Evolutionary conservation across 2,113 vertebrate species (phyloP).

Genomic region (Hippocampus mohnikei): DNA sequence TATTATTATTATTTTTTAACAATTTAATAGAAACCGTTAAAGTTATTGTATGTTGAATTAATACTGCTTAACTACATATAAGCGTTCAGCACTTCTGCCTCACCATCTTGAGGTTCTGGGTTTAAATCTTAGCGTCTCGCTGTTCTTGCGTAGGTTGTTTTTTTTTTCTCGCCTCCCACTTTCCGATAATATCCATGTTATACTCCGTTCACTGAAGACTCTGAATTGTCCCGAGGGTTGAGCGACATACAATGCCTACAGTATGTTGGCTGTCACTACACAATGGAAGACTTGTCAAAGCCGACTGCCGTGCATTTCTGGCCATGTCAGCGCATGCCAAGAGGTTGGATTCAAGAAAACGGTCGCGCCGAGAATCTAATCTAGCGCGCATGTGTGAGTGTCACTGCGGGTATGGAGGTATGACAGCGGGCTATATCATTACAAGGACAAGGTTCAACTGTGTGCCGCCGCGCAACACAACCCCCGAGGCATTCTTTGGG

Average conservation of each 20-base stretch:
- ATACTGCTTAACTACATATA: too few relatives aligned
- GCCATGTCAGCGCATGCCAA: conserved; percentile 54
- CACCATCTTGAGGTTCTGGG: too few relatives aligned
- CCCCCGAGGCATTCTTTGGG: not conserved
- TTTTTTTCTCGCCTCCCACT: too few relatives aligned
- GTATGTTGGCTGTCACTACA: conserved; percentile 36
- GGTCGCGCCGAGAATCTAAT: conserved; percentile 64
- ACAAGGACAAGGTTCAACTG: conserved; percentile 1
- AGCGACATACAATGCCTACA: conserved; percentile 5
- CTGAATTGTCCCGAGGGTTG: too few relatives aligned
- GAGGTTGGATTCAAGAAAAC: conserved; percentile 49
- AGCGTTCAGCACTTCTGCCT: too few relatives aligned
- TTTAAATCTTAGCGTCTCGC: too few relatives aligned
- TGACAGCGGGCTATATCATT: conserved; percentile 5
- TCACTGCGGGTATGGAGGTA: not conserved
- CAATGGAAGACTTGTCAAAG: conserved; percentile 56
- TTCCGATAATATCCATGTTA: too few relatives aligned
- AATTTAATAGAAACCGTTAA: too few relatives aligned
- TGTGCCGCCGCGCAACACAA: not conserved
- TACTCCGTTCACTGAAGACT: too few relatives aligned
- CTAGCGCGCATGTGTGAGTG: conserved; percentile 7
- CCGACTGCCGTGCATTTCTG: conserved; percentile 41
- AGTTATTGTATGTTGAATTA: too few relatives aligned
- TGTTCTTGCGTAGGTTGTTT: too few relatives aligned
- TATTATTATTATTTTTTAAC: too few relatives aligned